phyloP scores from a whole-genome alignment of 2,888 invertebrate species.

The Drosophila rellima region DNA sequence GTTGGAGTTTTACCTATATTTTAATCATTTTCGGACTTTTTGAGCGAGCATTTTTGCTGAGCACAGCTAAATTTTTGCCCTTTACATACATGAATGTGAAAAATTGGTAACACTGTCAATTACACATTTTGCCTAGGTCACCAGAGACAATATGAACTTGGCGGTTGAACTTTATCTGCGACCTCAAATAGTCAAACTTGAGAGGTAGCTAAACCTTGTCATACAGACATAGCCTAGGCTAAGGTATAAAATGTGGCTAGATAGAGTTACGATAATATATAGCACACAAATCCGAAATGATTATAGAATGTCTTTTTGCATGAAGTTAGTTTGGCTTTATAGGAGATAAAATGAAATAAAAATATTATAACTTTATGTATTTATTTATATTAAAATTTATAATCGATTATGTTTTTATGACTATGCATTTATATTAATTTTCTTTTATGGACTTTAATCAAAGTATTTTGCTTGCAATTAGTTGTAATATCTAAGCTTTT shows the following conservation, averaged over 20 bases:
- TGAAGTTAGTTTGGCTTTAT: background rate
- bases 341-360: no score
- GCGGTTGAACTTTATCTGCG: background rate
- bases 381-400: background rate
- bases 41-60: background rate
- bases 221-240: background rate
- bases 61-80: background rate
- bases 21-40: background rate
- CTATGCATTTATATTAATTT: background rate
- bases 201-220: background rate
- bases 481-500: slow-evolving; percentile 12
- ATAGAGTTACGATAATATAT: background rate
- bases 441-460: background rate
- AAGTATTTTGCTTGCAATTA: slow-evolving; percentile 4
- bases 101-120: slow-evolving; percentile 1
- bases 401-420: background rate
- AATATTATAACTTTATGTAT: no score
- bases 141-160: background rate
- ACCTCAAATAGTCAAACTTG: background rate
- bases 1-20: background rate
- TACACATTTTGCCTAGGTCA: background rate
- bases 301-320: background rate
- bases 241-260: background rate
- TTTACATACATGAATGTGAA: slow-evolving; percentile 10
- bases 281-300: background rate